Percentiles rank a stretch among this genome's conserved stretches.
phyloP scores from a whole-genome alignment of 1,140 invertebrate species.

The Chlorops oryzae region DNA sequence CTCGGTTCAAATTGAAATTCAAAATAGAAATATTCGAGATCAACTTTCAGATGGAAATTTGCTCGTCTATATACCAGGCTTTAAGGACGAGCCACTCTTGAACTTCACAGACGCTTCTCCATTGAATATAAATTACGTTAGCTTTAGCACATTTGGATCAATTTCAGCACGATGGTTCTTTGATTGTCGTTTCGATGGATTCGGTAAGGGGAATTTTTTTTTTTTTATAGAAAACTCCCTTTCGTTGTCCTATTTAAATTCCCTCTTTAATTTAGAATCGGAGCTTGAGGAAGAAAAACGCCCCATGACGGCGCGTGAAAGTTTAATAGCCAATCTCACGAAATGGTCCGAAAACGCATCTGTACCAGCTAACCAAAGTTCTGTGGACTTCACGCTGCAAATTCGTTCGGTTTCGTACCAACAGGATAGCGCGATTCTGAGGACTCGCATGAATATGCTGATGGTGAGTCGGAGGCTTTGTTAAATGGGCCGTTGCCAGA shows the following conservation, averaged over 20 bases:
- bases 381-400: slow-evolving; percentile 32
- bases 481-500: too few relatives aligned
- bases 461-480: slow-evolving; percentile 24
- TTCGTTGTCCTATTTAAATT: background rate
- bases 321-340: slow-evolving; percentile 20
- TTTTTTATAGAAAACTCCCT: background rate
- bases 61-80: slow-evolving; percentile 36
- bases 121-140: slow-evolving; percentile 32
- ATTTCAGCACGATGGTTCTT: slow-evolving; percentile 39
- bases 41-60: slow-evolving; percentile 29
- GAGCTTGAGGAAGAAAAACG: slow-evolving; percentile 17
- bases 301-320: slow-evolving; percentile 4
- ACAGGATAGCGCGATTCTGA: slow-evolving; percentile 21
- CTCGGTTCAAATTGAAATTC: background rate
- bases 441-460: slow-evolving; percentile 25
- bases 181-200: slow-evolving; percentile 39
- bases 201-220: slow-evolving; percentile 18
- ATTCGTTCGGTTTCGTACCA: slow-evolving; percentile 30
- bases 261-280: background rate
- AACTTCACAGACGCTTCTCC: slow-evolving; percentile 25
- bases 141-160: slow-evolving; percentile 37
- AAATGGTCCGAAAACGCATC: slow-evolving; percentile 24
- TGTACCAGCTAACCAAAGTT: slow-evolving; percentile 24
- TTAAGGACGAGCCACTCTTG: slow-evolving; percentile 30
- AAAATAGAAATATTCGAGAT: background rate